Base-by-base conservation (phyloP, 2,113 vertebrate genomes). In the Telmatochromis sp. region DNA sequence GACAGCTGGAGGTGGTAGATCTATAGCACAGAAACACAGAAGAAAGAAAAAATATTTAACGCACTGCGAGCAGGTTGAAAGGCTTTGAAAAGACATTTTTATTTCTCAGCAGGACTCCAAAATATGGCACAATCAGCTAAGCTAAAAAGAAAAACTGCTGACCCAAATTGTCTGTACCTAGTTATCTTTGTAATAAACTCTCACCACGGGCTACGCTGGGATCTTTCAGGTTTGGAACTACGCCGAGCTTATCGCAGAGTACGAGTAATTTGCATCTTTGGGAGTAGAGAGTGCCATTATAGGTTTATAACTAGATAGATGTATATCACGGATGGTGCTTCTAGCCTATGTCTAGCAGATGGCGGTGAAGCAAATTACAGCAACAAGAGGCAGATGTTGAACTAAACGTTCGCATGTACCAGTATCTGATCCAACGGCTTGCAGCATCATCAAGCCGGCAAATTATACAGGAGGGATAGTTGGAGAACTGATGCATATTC, bases 311-410 rank as follows among this genome's bases (percentile, higher is more conserved):
- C 91, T 73, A 92, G 90, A 92, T 84, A 86, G 93, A 89, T 85
- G 81, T 86, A 87, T 75, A 89, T 86, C 86, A 79, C 85, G 85
- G 60, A 80, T 87, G 63, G 80, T 85, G 84, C 90, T 87, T 90
- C 81, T 54, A 93, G 87, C 79, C 88, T 88, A 82, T 87, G 81
- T 37, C 68, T 82, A 93, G 91, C 94, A 95, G 95, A 95, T 94
- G 94, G 93, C n/a, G 19, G 60, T 79, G 88, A 91, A 89, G 87
- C 75, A 89, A 94, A 92, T 93, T 91, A 91, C 83, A 90, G 84
- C 84, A 93, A 91, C 92, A 91, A 89, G 78, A 93, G 91, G 91
- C 93, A 95, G 93, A 95, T 95, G 94, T 93, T 95, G 86, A 80
- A 58, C 85, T 87, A 91, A 89, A 92, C 82, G 84, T 89, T 93